These are phyloP conservation scores for Microcebus jonahi DNA, from an alignment of 2,113 vertebrate species.

Conservation along the genomic window DNA sequence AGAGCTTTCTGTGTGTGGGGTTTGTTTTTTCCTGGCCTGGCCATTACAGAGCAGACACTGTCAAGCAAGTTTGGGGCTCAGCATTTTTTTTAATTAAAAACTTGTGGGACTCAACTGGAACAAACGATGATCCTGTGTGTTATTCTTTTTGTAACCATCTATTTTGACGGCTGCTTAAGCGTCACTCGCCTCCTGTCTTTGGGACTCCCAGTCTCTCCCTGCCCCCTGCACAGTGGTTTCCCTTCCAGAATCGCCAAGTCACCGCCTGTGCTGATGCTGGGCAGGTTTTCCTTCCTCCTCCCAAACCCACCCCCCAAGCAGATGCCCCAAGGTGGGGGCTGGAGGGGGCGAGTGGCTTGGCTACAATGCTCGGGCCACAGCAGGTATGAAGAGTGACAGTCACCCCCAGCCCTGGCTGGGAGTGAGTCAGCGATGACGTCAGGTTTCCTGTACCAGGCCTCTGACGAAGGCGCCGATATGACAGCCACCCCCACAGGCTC, in stretches of 20 bases:
- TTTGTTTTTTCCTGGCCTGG: not conserved
- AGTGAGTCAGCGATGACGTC: conserved; percentile 56
- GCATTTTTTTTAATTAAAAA: conserved; percentile 5
- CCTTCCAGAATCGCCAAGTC: not conserved
- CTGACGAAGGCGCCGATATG: not conserved
- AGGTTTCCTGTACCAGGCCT: conserved; percentile 56
- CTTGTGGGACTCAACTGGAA: not conserved
- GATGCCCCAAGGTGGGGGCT: not conserved
- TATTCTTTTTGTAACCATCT: conserved; percentile 19
- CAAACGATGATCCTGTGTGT: not conserved
- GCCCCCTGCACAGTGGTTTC: not conserved
- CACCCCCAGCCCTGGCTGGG: not conserved
- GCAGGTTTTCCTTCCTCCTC: not conserved
- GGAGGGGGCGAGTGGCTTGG: not conserved
- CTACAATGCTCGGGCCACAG: not conserved
- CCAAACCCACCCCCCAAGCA: not conserved
- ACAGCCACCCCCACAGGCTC: conserved; percentile 51
- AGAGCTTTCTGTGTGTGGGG: not conserved
- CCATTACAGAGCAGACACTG: not conserved
- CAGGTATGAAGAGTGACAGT: not conserved
- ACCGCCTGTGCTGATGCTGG: not conserved
- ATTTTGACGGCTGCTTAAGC: not conserved
- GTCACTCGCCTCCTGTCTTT: not conserved
- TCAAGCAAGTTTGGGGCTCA: not conserved
- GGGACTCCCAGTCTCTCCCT: not conserved